Evolutionary conservation across 2,113 vertebrate genomes (phyloP), one percentile per base, ranked within the genome.

Genomic region (Alexandromys fortis): DNA sequence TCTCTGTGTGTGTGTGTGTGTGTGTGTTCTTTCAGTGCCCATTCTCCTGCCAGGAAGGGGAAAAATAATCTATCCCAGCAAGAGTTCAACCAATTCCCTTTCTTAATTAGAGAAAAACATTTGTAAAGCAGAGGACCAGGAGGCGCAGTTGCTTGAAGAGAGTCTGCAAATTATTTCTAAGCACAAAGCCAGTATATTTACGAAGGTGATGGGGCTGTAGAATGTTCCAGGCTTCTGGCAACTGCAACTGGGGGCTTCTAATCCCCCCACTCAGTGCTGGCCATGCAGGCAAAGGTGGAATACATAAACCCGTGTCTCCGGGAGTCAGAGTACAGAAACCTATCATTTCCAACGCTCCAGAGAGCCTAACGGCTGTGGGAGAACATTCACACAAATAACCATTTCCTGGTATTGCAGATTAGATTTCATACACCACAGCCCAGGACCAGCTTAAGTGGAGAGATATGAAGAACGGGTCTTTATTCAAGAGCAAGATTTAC

Each of bases 91-190:
- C 85, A 96, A 97, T 93, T 96, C 93, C 52, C 88, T 96, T 85
- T 95, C 96, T 92, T 96, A 91, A 97, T 97, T 88, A 96, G 92
- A 92, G 95, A 83, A 81, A 95, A 92, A 87, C 85, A 68, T 89
- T 92, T 89, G 70, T 92, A 92, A 95, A 63, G 58, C 81, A 85
- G 58, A 65, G 24, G 26, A 17, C 42, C 24, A 63, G 42, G 81
- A 42, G 38, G 67, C 47, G 35, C 22, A 49, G 72, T 86, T 0
- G 3, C 81, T 86, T 35, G n/a, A 90, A 91, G 86, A 94, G 45
- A 90, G 81, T 76, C 91, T 89, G 88, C 93, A 89, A 88, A 87
- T 94, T 81, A 94, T 92, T 72, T 75, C 24, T 0, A 13, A 79
- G 77, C 10, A 38, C 90, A 68, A 77, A 81, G 76, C 42, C 5